These are phyloP conservation scores for Tokudaia tokunoshimensis DNA, from an alignment of 2,797 vertebrate genomes.

Conservation along the genomic window DNA sequence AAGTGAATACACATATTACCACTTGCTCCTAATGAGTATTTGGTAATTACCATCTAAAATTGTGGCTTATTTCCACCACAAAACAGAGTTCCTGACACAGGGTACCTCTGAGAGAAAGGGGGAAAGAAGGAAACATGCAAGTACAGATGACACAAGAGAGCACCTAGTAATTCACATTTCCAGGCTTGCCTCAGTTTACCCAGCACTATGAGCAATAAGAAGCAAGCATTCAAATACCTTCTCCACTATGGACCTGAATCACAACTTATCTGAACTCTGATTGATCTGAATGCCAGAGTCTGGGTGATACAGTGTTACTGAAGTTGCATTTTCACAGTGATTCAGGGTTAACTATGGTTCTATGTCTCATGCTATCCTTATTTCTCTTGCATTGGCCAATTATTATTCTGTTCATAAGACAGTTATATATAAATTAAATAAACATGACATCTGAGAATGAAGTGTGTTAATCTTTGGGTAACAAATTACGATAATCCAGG, in stretches of 20 bases:
- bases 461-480: background rate
- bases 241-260: background rate
- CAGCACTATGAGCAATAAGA: background rate
- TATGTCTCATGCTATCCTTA: background rate
- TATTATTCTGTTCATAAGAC: background rate
- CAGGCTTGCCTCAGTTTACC: background rate
- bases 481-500: background rate
- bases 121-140: background rate
- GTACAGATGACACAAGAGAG: too few species aligned
- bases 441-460: background rate
- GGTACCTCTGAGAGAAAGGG: background rate
- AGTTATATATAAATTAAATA: background rate
- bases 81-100: background rate
- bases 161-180: background rate
- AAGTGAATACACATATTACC: background rate
- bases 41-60: background rate
- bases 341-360: background rate
- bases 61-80: background rate
- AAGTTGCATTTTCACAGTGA: background rate
- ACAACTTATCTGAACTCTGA: background rate
- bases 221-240: background rate
- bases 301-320: background rate
- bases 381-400: background rate
- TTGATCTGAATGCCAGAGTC: constrained; percentile 33
- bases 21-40: background rate